These are phyloP conservation scores for Cochlearius cochlearius DNA, from an alignment of 2,113 vertebrate species.

Conservation along the genomic window DNA sequence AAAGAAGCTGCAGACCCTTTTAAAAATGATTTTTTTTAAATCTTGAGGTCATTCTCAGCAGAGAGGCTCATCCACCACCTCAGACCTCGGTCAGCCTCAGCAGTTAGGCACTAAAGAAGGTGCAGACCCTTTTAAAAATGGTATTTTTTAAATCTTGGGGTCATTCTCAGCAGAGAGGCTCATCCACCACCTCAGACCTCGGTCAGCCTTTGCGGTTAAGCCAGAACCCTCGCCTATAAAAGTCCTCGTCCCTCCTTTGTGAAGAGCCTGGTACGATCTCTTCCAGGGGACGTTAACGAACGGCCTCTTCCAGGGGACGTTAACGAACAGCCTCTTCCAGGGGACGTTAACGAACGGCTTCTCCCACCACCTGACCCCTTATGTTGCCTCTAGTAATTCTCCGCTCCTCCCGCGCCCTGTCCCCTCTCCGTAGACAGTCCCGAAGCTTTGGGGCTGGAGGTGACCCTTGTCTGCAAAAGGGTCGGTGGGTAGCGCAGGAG, in stretches of 20 bases:
- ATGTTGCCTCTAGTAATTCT: neutral
- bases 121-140: too few species aligned
- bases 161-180: neutral
- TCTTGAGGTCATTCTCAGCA: too few species aligned
- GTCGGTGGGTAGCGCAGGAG: too few species aligned
- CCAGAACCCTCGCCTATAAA: neutral
- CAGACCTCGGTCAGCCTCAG: too few species aligned
- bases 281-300: too few species aligned
- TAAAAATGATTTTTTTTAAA: neutral
- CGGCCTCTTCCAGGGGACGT: too few species aligned
- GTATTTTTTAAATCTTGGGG: too few species aligned
- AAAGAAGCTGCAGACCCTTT: neutral
- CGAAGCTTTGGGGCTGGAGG: neutral
- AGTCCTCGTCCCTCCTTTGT: neutral
- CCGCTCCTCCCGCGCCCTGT: neutral
- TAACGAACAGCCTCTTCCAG: too few species aligned
- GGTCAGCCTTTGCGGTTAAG: neutral
- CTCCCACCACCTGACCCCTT: neutral
- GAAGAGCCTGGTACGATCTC: neutral
- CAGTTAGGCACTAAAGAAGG: too few species aligned
- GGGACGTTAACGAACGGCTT: too few species aligned
- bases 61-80: too few species aligned
- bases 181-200: neutral
- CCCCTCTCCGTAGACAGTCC: too few species aligned
- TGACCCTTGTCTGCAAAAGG: neutral